Evolutionary conservation across 2,888 invertebrate genomes (phyloP).

Genomic region (Brenthis daphne): DNA sequence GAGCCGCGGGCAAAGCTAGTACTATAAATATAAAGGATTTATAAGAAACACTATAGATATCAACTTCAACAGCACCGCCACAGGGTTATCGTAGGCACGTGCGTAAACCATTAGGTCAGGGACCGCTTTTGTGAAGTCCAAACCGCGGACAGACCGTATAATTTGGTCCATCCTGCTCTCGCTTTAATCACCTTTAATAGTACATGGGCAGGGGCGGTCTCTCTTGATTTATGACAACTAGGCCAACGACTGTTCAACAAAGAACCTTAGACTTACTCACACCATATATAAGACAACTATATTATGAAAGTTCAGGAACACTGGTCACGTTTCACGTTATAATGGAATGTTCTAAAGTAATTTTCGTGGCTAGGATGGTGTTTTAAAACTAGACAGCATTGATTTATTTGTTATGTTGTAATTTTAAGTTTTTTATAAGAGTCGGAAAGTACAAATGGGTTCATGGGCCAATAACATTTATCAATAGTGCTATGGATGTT

Average conservation of each 20-base stretch:
- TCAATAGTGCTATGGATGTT: not conserved
- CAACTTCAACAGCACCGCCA: not conserved
- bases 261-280: slow-evolving; percentile 1
- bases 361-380: slow-evolving; percentile 15
- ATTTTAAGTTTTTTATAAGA: slow-evolving; percentile 4
- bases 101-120: slow-evolving; percentile 56
- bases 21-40: no score
- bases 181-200: slow-evolving; percentile 72
- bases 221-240: slow-evolving; percentile 60
- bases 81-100: slow-evolving; percentile 45
- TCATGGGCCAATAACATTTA: not conserved
- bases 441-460: not conserved
- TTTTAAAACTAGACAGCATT: slow-evolving; percentile 19
- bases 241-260: slow-evolving; percentile 24
- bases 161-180: slow-evolving; percentile 73
- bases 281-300: not conserved
- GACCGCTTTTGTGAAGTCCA: slow-evolving; percentile 62
- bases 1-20: no score
- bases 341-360: slow-evolving; percentile 26
- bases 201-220: slow-evolving; percentile 56
- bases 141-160: slow-evolving; percentile 62
- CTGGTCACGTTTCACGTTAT: slow-evolving; percentile 13
- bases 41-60: no score
- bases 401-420: slow-evolving; percentile 19
- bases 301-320: slow-evolving; percentile 12